phyloP scores from a whole-genome alignment of 1,140 invertebrate genomes.

The Holotrichia oblita region DNA sequence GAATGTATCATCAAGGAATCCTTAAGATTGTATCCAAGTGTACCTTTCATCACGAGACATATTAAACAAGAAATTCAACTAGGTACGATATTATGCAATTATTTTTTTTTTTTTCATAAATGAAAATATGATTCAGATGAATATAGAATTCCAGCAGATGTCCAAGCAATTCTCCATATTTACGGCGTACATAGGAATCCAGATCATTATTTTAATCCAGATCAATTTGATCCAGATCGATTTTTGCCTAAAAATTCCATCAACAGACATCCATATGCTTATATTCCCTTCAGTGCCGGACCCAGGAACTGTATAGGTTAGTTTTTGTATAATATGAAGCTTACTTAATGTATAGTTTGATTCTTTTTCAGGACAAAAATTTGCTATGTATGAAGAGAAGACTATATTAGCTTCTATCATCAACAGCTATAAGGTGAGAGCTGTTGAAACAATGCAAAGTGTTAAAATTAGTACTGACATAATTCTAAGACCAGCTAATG shows the following conservation, averaged over 20 bases:
- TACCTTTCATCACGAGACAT: not conserved
- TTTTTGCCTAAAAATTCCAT: not conserved
- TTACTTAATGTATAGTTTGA: not conserved
- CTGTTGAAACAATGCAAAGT: too few species aligned
- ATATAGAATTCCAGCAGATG: not conserved
- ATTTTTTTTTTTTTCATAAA: not conserved
- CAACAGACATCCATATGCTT: not conserved
- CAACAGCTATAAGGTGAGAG: not conserved
- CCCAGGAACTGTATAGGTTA: slow-evolving; percentile 28
- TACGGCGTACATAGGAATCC: not conserved
- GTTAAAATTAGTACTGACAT: too few species aligned
- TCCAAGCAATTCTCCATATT: not conserved
- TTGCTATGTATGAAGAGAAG: slow-evolving; percentile 10
- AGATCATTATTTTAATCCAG: not conserved
- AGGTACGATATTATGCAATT: slow-evolving; percentile 50
- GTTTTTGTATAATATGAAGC: too few species aligned
- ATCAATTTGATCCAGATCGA: slow-evolving; percentile 20
- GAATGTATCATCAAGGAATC: slow-evolving; percentile 14
- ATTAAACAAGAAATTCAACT: slow-evolving; percentile 44
- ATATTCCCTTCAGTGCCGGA: slow-evolving; percentile 17
- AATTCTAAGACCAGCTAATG: too few species aligned
- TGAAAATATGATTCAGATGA: too few species aligned
- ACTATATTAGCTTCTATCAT: slow-evolving; percentile 7
- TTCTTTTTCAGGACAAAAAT: slow-evolving; percentile 5
- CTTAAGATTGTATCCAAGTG: slow-evolving; percentile 14